Evolutionary conservation across 2,113 vertebrate genomes (phyloP), one percentile per base, ranked within the genome.

Genomic region (Cyphomyrus plagiostoma): DNA sequence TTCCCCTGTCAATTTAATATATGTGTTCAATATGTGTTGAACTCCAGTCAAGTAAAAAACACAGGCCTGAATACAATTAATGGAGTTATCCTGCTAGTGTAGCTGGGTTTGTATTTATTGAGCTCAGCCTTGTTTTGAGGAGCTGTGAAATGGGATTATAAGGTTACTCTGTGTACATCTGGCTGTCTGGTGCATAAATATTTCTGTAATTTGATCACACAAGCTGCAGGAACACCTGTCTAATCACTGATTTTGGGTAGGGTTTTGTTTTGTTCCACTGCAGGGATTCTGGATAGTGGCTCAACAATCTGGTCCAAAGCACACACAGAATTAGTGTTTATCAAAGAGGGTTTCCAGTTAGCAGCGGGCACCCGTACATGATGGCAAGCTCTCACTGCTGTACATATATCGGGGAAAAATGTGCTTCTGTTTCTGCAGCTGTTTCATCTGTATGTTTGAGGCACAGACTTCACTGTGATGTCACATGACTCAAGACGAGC

Each of bases 111-210:
- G 91, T 93, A 93, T 94, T 94, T 96, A 94, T 94, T 21, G 90
- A 95, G 94, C 94, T 94, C 91, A 90, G 90, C 91, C 91, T 88
- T 95, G 94, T 95, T 94, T 93, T 90, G 91, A 91, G 94, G 93
- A 94, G 90, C 92, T 93, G 92, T 91, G 89, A 95, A 95, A 96
- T 94, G 92, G 93, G 94, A 96, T 95, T 96, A 95, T 92, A 94
- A 94, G 93, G 93, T 94, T 95, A 94, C 93, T 90, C 90, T 92
- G 83, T 93, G 92, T 93, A 93, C 92, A 94, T 94, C 93, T 96
- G 93, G 91, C 88, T 94, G 89, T 82, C 70, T 88, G 82, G 88
- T 93, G 91, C 88, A 94, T 91, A 95, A 94, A 93, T 92, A 94
- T 93, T 95, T 94, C 90, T 93, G 91, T 91, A 93, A 93, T 93